Evolutionary conservation across 2,888 invertebrate genomes (phyloP).

Genomic region (Subacronicta megacephala): DNA sequence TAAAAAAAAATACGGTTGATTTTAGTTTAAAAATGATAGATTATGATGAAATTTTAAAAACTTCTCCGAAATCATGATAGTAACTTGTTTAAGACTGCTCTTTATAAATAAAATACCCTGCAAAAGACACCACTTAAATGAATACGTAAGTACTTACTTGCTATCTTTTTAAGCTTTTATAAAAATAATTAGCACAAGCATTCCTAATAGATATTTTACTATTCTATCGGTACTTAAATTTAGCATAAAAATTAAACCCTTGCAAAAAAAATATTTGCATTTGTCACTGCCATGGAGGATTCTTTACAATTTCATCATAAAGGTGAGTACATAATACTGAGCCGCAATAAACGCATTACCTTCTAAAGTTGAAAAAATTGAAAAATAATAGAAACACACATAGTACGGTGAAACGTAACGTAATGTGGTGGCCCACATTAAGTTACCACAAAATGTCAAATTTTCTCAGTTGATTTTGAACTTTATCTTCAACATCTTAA

Average conservation of each 20-base stretch:
- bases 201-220: slow-evolving; percentile 13
- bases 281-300: slow-evolving; percentile 38
- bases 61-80: slow-evolving; percentile 1
- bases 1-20: slow-evolving; percentile 42
- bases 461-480: no score
- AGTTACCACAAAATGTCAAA: no score
- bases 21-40: slow-evolving; percentile 28
- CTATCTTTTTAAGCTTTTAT: slow-evolving; percentile 7
- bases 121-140: not conserved
- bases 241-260: not conserved
- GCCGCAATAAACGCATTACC: not conserved
- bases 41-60: slow-evolving; percentile 33
- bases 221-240: not conserved
- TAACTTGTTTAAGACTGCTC: slow-evolving; percentile 29
- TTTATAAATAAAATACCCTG: slow-evolving; percentile 18
- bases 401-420: not conserved
- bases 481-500: no score
- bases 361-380: not conserved
- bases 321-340: slow-evolving; percentile 15
- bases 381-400: not conserved
- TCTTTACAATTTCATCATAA: slow-evolving; percentile 30
- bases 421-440: no score
- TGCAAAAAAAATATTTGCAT: slow-evolving; percentile 37
- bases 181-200: slow-evolving; percentile 35
- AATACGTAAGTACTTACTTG: not conserved